phyloP scores from a whole-genome alignment of 2,888 invertebrate species.

The Ichneumon xanthorius region DNA sequence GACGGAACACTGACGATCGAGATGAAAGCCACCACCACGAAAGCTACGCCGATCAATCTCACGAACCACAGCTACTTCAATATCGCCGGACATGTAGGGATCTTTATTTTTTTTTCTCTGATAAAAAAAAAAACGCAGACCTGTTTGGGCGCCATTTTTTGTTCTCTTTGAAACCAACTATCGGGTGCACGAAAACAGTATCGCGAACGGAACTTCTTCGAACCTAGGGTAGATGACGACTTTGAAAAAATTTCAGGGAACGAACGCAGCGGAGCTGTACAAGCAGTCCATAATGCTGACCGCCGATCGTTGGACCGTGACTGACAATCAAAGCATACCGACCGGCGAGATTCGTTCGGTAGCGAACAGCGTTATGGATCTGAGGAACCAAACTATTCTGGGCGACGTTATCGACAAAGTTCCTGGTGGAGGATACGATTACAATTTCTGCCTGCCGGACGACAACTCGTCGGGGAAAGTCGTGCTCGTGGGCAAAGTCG shows the following conservation, averaged over 20 bases:
- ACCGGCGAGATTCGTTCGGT: conserved; percentile 91
- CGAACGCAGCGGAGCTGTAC: conserved; percentile 88
- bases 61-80: conserved; percentile 97
- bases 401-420: conserved; percentile 89
- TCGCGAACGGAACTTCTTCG: too few species aligned
- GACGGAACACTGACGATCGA: conserved; percentile 91
- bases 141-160: not conserved
- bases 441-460: conserved; percentile 90
- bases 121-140: not conserved
- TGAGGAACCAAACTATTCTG: conserved; percentile 89
- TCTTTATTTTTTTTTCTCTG: conserved; percentile 39
- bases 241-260: conserved; percentile 83
- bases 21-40: conserved; percentile 91
- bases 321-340: conserved; percentile 90
- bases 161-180: not conserved
- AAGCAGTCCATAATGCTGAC: conserved; percentile 91
- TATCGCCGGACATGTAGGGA: conserved; percentile 93
- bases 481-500: conserved; percentile 89
- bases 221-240: not conserved
- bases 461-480: conserved; percentile 78
- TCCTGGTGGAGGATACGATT: conserved; percentile 91
- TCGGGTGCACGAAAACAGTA: too few species aligned
- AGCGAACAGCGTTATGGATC: conserved; percentile 90
- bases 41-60: conserved; percentile 93
- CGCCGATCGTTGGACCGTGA: conserved; percentile 91